Base-by-base conservation (phyloP, 1,140 invertebrate species). In the Microplitis mediator region DNA sequence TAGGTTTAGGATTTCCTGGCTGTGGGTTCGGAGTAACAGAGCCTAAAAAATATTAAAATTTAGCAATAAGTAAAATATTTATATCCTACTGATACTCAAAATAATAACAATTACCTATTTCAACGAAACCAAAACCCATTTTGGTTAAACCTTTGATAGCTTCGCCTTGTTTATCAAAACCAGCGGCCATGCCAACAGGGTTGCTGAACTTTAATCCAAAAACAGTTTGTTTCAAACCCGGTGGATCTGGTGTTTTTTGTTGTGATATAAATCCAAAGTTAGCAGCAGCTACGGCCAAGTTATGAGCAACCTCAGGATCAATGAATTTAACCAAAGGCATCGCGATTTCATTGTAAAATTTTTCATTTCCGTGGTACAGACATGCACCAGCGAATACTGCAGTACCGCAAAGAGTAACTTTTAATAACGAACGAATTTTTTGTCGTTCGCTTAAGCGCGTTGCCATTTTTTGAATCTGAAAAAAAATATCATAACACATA, bases 131-230 rank as follows among this genome's bases (percentile, higher is more conserved):
- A 89, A 99, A 99, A 0, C 98, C 98, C 65, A 97, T 88, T 79
- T 93, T 91, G 61, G 91, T 89, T 34, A 99, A 84, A 0, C 95
- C 94, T 73, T 91, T 84, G 1, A 98, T 89, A 32, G 95, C 96
- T 89, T 99, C 95, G 8, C 91, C 98, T 86, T 99, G 92, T 84
- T 99, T 99, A 84, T 99, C 98, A 89, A 99, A 99, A 3, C 98
- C 98, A 74, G 98, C 98, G 61, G 98, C 98, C 77, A 99, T 92
- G 36, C 98, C 98, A 79, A 99, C 81, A 0, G 97, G 97, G 88
- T 98, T 98, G 72, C 88, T 87, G 62, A 99, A 92, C 14, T 92
- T 80, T 72, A 92, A 83, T 32, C 90, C 89, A 80, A 94, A 93
- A 36, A 98, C 86, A 60, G 86, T 89, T 0, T 92, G 92, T 81